Evolutionary conservation across 30 jellyfish, hydroid and myxozoan species (phyloP).

Genomic region (Rhopilema esculentum): DNA sequence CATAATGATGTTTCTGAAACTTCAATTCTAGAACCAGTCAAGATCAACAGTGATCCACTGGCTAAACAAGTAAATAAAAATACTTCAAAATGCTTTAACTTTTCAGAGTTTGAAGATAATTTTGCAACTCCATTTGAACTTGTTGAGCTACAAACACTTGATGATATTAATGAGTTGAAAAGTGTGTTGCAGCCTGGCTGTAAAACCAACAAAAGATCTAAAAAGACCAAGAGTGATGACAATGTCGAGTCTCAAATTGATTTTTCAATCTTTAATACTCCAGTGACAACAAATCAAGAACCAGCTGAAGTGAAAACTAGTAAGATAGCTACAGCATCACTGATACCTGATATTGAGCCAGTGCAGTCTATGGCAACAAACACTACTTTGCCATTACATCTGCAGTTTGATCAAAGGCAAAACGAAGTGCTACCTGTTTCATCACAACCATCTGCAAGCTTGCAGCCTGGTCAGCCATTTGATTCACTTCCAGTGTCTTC

Average conservation of each 20-base stretch:
- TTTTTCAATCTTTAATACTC: conserved; percentile 50
- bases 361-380: not conserved
- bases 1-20: conserved; percentile 28
- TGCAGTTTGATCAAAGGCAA: not conserved
- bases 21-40: conserved; percentile 63
- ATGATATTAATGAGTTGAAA: conserved; percentile 84
- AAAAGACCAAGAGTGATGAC: conserved; percentile 10
- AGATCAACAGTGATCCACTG: conserved; percentile 1
- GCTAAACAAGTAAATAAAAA: not conserved
- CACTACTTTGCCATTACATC: not conserved
- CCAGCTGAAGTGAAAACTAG: not conserved
- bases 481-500: not conserved
- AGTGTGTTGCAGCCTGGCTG: conserved; percentile 89
- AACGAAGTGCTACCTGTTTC: no score
- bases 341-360: conserved; percentile 46
- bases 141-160: conserved; percentile 88
- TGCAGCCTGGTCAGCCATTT: not conserved
- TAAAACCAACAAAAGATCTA: not conserved
- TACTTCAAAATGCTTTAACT: conserved; percentile 35
- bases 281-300: not conserved
- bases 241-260: conserved; percentile 29
- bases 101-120: conserved; percentile 88
- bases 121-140: conserved; percentile 92
- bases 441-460: not conserved
- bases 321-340: conserved; percentile 58